Evolutionary conservation across 2,888 invertebrate genomes (phyloP).

Genomic region (Arge pagana): DNA sequence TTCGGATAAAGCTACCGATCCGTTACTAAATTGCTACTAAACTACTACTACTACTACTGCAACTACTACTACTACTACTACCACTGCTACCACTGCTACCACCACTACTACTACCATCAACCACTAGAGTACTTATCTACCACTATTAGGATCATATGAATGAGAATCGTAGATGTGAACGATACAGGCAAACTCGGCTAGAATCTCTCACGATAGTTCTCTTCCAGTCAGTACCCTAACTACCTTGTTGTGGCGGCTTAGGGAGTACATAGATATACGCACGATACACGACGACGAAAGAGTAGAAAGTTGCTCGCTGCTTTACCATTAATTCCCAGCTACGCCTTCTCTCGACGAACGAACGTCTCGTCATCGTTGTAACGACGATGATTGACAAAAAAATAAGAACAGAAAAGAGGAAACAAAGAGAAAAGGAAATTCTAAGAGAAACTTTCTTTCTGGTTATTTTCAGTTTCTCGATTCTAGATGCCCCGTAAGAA

Average conservation of each 20-base stretch:
- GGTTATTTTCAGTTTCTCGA: constrained; percentile 52
- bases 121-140: constrained; percentile 34
- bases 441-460: constrained; percentile 11
- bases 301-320: no score
- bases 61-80: constrained; percentile 38
- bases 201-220: constrained; percentile 57
- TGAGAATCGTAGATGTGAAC: constrained; percentile 55
- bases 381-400: no score
- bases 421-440: no score
- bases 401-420: not conserved
- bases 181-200: constrained; percentile 55
- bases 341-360: no score
- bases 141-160: constrained; percentile 58
- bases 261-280: constrained; percentile 59
- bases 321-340: no score
- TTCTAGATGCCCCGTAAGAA: constrained; percentile 51
- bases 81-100: constrained; percentile 32
- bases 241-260: constrained; percentile 55
- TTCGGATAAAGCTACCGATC: constrained; percentile 31
- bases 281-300: no score
- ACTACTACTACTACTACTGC: constrained; percentile 30
- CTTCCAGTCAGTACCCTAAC: constrained; percentile 56
- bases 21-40: not conserved
- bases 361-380: no score
- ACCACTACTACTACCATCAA: constrained; percentile 39